phyloP scores from a whole-genome alignment of 2,113 vertebrate genomes.

The Mustela nigripes region DNA sequence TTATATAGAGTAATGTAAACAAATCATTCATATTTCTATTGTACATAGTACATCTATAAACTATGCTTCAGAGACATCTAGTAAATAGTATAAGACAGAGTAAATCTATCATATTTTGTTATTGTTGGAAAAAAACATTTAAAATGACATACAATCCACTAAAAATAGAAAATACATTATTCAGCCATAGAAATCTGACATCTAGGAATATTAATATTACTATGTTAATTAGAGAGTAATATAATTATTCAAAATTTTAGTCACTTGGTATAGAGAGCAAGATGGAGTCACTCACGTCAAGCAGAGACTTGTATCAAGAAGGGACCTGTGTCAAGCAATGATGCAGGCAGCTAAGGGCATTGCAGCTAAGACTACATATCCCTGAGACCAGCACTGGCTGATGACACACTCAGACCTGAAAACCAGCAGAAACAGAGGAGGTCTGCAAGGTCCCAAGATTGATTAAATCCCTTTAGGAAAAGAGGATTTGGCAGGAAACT shows the following conservation, averaged over 20 bases:
- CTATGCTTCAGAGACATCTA: conserved; percentile 77
- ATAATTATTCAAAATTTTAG: conserved; percentile 62
- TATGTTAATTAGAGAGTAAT: conserved; percentile 59
- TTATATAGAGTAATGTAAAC: conserved; percentile 83
- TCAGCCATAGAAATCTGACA: conserved; percentile 51
- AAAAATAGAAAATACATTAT: conserved; percentile 60
- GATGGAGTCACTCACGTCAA: background rate
- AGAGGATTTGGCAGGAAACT: background rate
- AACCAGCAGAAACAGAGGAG: background rate
- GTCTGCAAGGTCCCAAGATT: background rate
- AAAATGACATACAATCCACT: conserved; percentile 68
- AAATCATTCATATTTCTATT: conserved; percentile 85
- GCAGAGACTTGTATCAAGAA: background rate
- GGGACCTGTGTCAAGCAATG: background rate
- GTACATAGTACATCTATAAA: conserved; percentile 76
- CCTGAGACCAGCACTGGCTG: background rate
- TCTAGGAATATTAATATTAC: conserved; percentile 61
- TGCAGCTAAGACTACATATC: background rate
- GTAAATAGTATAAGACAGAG: conserved; percentile 57
- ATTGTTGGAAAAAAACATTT: conserved; percentile 53
- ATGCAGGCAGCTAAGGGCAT: background rate
- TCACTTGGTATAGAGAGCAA: background rate
- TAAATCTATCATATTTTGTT: conserved; percentile 80
- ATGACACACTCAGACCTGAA: background rate
- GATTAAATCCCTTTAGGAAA: background rate